A percentile compares a stretch with the other conserved stretches of the same genome.
Conservation (phyloP, 1,140 invertebrate genomes). For the Meloidogyne hapla region DNA sequence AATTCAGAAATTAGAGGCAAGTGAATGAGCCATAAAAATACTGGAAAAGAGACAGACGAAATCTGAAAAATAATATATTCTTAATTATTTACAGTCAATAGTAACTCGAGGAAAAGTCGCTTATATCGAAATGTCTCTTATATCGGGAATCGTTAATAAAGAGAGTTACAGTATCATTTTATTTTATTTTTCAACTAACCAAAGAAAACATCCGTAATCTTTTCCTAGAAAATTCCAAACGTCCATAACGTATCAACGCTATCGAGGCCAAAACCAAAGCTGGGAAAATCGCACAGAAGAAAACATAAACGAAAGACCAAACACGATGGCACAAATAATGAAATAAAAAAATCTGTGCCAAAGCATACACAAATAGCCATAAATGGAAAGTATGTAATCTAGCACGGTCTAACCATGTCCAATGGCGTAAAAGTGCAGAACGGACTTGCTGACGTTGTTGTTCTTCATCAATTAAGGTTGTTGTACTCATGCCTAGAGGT, state of each 20-base stretch:
- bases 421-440: slow-evolving; percentile 4
- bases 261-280: slow-evolving; percentile 51
- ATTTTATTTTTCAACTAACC: neutral
- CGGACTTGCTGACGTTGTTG: slow-evolving; percentile 11
- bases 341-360: slow-evolving; percentile 61
- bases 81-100: too few species aligned
- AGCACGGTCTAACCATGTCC: slow-evolving; percentile 50
- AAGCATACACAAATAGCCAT: slow-evolving; percentile 60
- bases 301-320: slow-evolving; percentile 47
- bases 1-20: slow-evolving; percentile 53
- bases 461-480: neutral
- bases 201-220: neutral
- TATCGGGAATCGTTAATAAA: neutral
- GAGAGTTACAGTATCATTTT: slow-evolving; percentile 24
- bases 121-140: too few species aligned
- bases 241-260: slow-evolving; percentile 54
- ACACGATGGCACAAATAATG: slow-evolving; percentile 57
- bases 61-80: slow-evolving; percentile 47
- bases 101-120: too few species aligned
- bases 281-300: slow-evolving; percentile 49
- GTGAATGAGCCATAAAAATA: slow-evolving; percentile 57
- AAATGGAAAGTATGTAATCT: slow-evolving; percentile 63
- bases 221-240: slow-evolving; percentile 37
- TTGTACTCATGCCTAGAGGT: neutral
- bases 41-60: slow-evolving; percentile 50